These are phyloP conservation scores for Tridacna gigas DNA, from an alignment of 2,888 invertebrate genomes.

Conservation along the genomic window DNA sequence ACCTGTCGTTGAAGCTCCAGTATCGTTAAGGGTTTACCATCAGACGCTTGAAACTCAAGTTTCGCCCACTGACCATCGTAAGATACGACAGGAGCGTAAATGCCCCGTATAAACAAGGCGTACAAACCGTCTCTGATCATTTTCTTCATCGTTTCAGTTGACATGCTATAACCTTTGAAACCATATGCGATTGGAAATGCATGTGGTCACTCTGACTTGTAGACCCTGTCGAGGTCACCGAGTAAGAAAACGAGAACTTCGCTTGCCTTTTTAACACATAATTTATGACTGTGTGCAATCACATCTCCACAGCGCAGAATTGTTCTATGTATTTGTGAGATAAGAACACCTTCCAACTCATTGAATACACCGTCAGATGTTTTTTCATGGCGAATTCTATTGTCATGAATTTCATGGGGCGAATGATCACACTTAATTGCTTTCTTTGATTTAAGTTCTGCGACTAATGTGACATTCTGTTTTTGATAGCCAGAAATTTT, in stretches of 20 bases:
- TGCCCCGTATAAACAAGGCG: constrained; percentile 16
- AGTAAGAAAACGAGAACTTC: constrained; percentile 54
- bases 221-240: constrained; percentile 42
- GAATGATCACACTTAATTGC: background rate
- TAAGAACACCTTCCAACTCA: no score
- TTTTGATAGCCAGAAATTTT: background rate
- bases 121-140: constrained; percentile 31
- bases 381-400: background rate
- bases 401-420: background rate
- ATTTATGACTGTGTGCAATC: constrained; percentile 10
- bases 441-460: background rate
- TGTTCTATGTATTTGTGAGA: background rate
- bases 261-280: constrained; percentile 35
- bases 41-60: constrained; percentile 11
- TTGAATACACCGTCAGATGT: no score
- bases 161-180: constrained; percentile 45
- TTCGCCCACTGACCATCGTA: constrained; percentile 47
- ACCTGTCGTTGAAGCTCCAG: constrained; percentile 43
- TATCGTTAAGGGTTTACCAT: constrained; percentile 32
- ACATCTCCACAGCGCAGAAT: background rate
- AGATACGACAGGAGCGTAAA: constrained; percentile 35
- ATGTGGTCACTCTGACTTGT: constrained; percentile 43
- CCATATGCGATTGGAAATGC: constrained; percentile 42
- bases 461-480: background rate
- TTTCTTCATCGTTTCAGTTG: constrained; percentile 14